Evolutionary conservation across 2,797 vertebrate species (phyloP).

Genomic region (Falco naumanni): DNA sequence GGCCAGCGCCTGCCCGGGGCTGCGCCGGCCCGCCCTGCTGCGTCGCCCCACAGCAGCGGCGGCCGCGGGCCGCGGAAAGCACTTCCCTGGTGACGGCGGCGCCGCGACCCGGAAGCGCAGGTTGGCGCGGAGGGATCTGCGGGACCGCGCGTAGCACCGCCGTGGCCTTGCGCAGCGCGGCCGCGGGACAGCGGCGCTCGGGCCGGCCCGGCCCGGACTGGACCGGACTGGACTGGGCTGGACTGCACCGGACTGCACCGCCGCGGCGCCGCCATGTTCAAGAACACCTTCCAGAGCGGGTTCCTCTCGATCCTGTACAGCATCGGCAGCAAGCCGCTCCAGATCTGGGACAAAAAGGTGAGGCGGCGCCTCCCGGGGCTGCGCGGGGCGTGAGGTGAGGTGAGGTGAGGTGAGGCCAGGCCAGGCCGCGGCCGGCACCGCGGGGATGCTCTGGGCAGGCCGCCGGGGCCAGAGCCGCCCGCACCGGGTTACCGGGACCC

Average conservation of each 20-base stretch:
- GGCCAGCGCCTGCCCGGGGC: no score
- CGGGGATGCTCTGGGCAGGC: not conserved
- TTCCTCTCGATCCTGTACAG: conserved; percentile 96
- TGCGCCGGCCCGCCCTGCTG: no score
- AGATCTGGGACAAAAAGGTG: conserved; percentile 99
- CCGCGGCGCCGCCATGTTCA: conserved; percentile 85
- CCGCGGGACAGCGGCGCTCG: no score
- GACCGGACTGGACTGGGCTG: no score
- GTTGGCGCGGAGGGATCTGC: not conserved
- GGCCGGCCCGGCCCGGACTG: not conserved
- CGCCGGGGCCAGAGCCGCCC: not conserved
- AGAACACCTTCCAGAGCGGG: conserved; percentile 96
- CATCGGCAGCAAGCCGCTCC: conserved; percentile 95
- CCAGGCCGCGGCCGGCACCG: not conserved
- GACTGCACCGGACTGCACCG: no score
- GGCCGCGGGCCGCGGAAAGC: not conserved
- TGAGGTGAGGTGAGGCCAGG: no score
- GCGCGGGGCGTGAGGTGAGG: no score
- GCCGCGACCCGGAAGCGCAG: not conserved
- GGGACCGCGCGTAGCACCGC: no score
- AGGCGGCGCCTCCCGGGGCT: not conserved
- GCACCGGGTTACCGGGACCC: not conserved
- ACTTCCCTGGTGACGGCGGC: conserved; percentile 29
- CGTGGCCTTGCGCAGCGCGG: not conserved
- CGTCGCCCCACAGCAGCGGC: no score